Base-by-base conservation (phyloP, 2,113 vertebrate species). In the Engystomops pustulosus region DNA sequence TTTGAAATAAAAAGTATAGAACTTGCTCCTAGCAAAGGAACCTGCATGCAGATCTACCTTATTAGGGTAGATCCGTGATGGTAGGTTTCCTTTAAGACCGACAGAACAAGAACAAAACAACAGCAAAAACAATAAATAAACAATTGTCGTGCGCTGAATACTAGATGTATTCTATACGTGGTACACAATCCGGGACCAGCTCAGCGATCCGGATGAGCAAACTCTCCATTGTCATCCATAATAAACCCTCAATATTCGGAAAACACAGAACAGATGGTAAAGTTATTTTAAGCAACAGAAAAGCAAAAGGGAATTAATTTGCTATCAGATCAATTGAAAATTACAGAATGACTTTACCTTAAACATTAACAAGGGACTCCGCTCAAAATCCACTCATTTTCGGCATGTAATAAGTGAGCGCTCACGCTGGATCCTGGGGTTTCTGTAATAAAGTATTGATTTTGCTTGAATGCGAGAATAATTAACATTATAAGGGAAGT, bases 401-500 rank as follows among this genome's bases (percentile, higher is more conserved):
- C 45, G 36, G 47, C 79, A 55, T 70, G 67, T 81, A 70, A 71
- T 55, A 38, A 81, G 67, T 27, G 67, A 36, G 79, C 79, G 27
- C 49, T 69, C 62, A 68, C 47, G 30, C 27, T n/a, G 79, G 18
- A 69, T 23, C 44, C 79, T 34, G 79, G 58, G 41, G 77, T 45
- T 79, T 79, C 27, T 67, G 41, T 80, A 80, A 80, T 80, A 80
- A 80, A 67, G 75, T 78, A 78, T 78, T 78, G 75, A 78, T 60
- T 78, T 78, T 53, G 60, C 75, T 78, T 78, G 75, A 78, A 78
- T 78, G 53, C 51, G 17, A 38, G 51, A 36, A 78, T 78, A 78
- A 78, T 78, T 78, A 78, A 78, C 51, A 23, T 25, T 78, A 78
- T 78, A 60, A 44, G 34, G 36, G 32, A 60, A 25, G 75, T 23